Evolutionary conservation across 2,113 vertebrate species (phyloP).

Genomic region (Tetrao urogallus): DNA sequence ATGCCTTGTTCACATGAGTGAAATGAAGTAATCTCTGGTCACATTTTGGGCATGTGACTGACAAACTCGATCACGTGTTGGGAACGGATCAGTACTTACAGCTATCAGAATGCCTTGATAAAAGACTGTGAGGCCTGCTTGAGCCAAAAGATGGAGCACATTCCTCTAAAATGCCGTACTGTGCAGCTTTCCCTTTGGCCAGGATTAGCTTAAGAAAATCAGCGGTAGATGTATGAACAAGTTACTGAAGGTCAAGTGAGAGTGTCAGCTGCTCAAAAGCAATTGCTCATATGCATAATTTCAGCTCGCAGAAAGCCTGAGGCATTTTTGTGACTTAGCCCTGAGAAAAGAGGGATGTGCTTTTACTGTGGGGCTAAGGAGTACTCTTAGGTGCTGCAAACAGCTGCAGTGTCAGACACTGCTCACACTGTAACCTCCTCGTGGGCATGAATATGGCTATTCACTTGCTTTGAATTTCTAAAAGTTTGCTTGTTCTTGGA

Average conservation of each 20-base stretch:
- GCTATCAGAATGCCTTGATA: slow-evolving; percentile 36
- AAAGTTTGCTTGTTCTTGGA: background rate
- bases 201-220: slow-evolving; percentile 40
- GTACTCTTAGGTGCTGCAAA: background rate
- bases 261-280: slow-evolving; percentile 26
- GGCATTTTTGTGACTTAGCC: background rate
- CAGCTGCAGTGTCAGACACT: background rate
- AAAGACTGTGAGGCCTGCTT: slow-evolving; percentile 56
- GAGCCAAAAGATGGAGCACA: slow-evolving; percentile 73
- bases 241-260: slow-evolving; percentile 24
- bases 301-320: background rate
- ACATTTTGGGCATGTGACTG: slow-evolving; percentile 51
- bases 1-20: slow-evolving; percentile 30
- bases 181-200: background rate
- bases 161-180: slow-evolving; percentile 58
- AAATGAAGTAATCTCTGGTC: slow-evolving; percentile 28
- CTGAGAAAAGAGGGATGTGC: background rate
- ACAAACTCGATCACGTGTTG: slow-evolving; percentile 29
- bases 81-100: background rate
- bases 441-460: background rate
- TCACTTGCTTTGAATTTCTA: background rate
- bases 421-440: background rate
- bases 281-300: background rate
- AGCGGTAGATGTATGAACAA: background rate
- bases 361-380: background rate